These are phyloP conservation scores for Lycaon pictus DNA, from an alignment of 2,113 vertebrate genomes.

Conservation along the genomic window DNA sequence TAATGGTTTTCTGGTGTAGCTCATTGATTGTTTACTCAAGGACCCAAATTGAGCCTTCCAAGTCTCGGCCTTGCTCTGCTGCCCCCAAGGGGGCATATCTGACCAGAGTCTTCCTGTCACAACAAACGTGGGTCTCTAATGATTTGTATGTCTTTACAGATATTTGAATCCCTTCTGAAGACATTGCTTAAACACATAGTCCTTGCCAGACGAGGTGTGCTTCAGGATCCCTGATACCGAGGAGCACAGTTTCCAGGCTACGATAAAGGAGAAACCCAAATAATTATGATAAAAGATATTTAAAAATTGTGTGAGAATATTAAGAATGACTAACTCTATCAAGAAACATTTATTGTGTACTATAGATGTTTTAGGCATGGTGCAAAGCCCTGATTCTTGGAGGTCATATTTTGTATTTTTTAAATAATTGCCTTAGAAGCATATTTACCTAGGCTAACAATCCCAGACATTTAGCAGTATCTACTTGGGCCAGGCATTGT, in stretches of 20 bases:
- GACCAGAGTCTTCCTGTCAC: no score
- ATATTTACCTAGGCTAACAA: background rate
- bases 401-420: background rate
- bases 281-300: background rate
- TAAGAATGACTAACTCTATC: background rate
- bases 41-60: background rate
- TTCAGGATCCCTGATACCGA: background rate
- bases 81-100: background rate
- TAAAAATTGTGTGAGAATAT: background rate
- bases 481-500: no score
- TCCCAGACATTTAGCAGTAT: background rate
- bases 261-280: no score
- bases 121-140: background rate
- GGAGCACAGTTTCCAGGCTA: background rate
- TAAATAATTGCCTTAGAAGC: background rate
- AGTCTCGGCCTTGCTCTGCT: no score
- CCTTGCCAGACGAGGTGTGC: fast-evolving
- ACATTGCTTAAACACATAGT: background rate
- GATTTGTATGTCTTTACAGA: background rate
- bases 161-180: background rate
- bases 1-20: background rate
- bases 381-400: background rate
- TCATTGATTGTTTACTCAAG: no score
- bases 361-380: background rate
- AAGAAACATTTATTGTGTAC: background rate